Percentiles rank a stretch among this genome's conserved stretches.
These are phyloP conservation scores for Salarias fasciatus DNA, from an alignment of 2,797 vertebrate genomes.

Conservation along the genomic window DNA sequence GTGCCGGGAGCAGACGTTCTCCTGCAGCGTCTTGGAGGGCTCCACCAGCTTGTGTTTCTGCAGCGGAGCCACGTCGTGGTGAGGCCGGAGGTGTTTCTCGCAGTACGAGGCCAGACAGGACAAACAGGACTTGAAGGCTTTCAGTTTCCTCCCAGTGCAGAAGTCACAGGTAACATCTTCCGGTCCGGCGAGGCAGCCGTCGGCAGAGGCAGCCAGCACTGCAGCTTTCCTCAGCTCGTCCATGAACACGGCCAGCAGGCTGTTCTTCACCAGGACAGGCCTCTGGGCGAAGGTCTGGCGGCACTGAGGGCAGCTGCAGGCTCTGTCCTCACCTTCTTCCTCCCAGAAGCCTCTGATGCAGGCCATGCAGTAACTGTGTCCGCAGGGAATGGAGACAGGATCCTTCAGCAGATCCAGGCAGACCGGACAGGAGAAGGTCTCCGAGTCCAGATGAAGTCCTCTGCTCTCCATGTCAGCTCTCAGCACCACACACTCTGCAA, in stretches of 20 bases:
- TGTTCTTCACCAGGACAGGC: slow-evolving; percentile 30
- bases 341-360: slow-evolving; percentile 20
- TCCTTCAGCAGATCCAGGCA: slow-evolving; percentile 19
- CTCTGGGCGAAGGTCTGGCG: not conserved
- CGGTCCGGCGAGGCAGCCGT: slow-evolving; percentile 10
- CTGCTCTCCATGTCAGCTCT: not conserved
- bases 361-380: slow-evolving; percentile 32
- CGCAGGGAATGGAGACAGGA: slow-evolving; percentile 34
- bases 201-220: slow-evolving; percentile 6
- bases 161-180: not conserved
- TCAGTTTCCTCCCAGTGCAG: not conserved
- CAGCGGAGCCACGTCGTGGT: not conserved
- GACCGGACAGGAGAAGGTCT: not conserved
- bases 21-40: slow-evolving; percentile 14
- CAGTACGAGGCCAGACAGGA: not conserved
- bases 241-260: slow-evolving; percentile 3
- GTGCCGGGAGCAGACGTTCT: slow-evolving; percentile 34
- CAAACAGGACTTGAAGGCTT: not conserved
- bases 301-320: slow-evolving; percentile 34
- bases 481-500: not conserved
- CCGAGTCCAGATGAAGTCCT: slow-evolving; percentile 1
- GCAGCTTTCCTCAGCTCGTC: slow-evolving; percentile 15
- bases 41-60: not conserved
- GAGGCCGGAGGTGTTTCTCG: not conserved
- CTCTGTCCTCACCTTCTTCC: not conserved